phyloP scores from a whole-genome alignment of 2,888 invertebrate genomes.

The Ctena decussata region DNA sequence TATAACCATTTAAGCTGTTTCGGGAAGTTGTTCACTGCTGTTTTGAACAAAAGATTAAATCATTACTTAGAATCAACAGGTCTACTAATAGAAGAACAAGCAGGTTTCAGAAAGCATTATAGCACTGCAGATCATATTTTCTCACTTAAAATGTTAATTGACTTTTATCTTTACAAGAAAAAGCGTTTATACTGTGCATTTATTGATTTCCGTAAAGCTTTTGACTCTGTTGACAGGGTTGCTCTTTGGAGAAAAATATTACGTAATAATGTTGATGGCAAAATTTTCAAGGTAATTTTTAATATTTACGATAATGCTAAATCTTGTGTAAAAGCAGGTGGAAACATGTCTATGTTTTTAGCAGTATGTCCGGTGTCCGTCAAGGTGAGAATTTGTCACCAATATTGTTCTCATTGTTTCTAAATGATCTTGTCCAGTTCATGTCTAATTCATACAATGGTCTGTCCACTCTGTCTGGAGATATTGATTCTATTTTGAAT shows the following conservation, averaged over 20 bases:
- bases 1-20: conserved; percentile 8
- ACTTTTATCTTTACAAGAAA: not conserved
- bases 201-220: not conserved
- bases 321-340: not conserved
- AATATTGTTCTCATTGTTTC: not conserved
- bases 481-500: not conserved
- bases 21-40: not conserved
- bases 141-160: not conserved
- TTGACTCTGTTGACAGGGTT: not conserved
- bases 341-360: not conserved
- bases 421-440: not conserved
- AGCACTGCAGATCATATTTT: not conserved
- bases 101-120: not conserved
- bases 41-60: not conserved
- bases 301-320: conserved; percentile 5
- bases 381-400: no score
- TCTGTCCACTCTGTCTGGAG: not conserved
- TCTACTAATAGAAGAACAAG: not conserved
- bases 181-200: not conserved
- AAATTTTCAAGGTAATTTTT: not conserved
- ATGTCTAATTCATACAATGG: not conserved
- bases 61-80: not conserved
- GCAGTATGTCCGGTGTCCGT: not conserved
- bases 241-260: not conserved
- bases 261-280: not conserved